Percentiles rank a stretch among this genome's conserved stretches.
Conservation (phyloP, 2,797 vertebrate genomes). For the Podarcis lilfordi region DNA sequence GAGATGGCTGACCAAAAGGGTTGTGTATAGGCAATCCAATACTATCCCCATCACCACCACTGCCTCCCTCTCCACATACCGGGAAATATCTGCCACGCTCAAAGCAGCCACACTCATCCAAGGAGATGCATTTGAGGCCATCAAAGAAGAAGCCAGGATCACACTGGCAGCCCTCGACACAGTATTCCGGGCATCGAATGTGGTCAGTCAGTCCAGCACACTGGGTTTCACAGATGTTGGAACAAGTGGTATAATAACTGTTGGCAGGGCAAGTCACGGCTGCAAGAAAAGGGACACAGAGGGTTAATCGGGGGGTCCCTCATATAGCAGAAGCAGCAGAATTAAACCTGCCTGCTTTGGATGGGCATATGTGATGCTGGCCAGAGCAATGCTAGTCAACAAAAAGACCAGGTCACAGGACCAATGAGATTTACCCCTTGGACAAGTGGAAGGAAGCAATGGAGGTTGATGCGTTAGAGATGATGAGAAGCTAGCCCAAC, state of each 20-base stretch:
- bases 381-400: not conserved
- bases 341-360: not conserved
- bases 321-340: not conserved
- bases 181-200: not conserved
- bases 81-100: not conserved
- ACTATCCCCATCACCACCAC: not conserved
- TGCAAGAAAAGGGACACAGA: slow-evolving; percentile 32
- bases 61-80: not conserved
- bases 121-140: not conserved
- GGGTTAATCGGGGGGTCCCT: not conserved
- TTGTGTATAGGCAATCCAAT: no score
- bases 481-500: no score
- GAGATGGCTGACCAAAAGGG: no score
- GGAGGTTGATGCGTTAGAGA: no score
- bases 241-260: slow-evolving; percentile 79
- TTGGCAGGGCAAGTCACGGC: slow-evolving; percentile 77
- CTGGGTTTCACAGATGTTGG: slow-evolving; percentile 65
- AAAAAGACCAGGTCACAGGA: no score
- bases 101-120: slow-evolving; percentile 25
- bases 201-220: slow-evolving; percentile 73
- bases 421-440: no score
- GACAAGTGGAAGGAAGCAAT: no score
- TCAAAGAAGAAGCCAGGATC: slow-evolving; percentile 6
- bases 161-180: slow-evolving; percentile 19
- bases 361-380: not conserved